Percentiles rank a stretch among this genome's conserved stretches.
These are phyloP conservation scores for Monochamus saltuarius DNA, from an alignment of 1,140 invertebrate genomes.

Conservation along the genomic window DNA sequence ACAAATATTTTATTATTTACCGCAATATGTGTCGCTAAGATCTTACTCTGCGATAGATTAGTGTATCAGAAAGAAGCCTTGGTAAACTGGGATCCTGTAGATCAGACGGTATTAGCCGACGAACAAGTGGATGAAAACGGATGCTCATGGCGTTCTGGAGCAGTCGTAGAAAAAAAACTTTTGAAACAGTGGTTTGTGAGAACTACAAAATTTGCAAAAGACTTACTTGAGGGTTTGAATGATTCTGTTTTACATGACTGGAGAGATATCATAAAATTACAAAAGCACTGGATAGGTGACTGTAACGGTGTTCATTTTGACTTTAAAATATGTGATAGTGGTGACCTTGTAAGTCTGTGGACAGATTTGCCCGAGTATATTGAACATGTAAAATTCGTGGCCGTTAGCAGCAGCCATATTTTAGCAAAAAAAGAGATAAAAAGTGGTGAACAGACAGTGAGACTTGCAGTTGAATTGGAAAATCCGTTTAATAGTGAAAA, in stretches of 20 bases:
- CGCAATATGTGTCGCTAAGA: too few relatives aligned
- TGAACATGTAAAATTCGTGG: slow-evolving; percentile 66
- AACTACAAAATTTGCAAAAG: slow-evolving; percentile 87
- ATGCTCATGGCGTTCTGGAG: slow-evolving; percentile 91
- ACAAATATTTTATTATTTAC: slow-evolving; percentile 38
- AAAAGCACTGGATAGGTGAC: slow-evolving; percentile 94
- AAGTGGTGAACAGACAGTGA: slow-evolving; percentile 37
- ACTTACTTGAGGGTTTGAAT: slow-evolving; percentile 71
- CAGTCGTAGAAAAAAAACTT: slow-evolving; percentile 85
- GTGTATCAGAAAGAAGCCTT: slow-evolving; percentile 85
- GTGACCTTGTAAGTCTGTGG: slow-evolving; percentile 67
- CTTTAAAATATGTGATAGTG: slow-evolving; percentile 58
- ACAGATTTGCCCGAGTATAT: slow-evolving; percentile 75
- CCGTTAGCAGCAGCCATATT: slow-evolving; percentile 57
- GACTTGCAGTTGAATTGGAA: slow-evolving; percentile 57
- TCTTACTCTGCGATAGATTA: slow-evolving; percentile 53
- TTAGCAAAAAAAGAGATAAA: slow-evolving; percentile 51
- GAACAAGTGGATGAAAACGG: slow-evolving; percentile 95
- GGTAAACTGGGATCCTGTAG: slow-evolving; percentile 99
- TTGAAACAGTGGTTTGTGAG: slow-evolving; percentile 95
- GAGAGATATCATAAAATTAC: slow-evolving; percentile 86
- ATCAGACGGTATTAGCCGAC: slow-evolving; percentile 95
- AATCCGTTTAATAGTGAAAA: slow-evolving; percentile 74
- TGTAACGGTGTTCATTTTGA: slow-evolving; percentile 80
- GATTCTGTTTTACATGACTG: slow-evolving; percentile 70